A percentile compares a stretch with the other conserved stretches of the same genome.
These are phyloP conservation scores for Balearica regulorum DNA, from an alignment of 2,797 vertebrate species.

Conservation along the genomic window DNA sequence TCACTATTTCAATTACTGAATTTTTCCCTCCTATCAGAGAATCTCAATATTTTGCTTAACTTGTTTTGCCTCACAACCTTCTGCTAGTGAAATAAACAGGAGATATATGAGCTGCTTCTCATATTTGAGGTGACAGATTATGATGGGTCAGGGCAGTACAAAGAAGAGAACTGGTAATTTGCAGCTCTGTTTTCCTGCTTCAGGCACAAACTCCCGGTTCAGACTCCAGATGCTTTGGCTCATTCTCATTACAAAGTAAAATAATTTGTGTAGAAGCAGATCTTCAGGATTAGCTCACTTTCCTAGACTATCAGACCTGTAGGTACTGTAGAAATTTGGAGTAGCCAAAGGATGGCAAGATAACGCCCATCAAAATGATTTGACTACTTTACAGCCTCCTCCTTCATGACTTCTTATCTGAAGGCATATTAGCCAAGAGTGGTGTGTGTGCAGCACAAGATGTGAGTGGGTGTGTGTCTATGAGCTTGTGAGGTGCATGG, in stretches of 20 bases:
- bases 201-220: not conserved
- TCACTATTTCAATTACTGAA: not conserved
- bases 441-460: not conserved
- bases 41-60: not conserved
- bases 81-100: too few relatives aligned
- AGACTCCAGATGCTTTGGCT: not conserved
- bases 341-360: not conserved
- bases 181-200: not conserved
- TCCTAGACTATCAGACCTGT: not conserved
- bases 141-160: not conserved
- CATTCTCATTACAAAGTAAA: not conserved
- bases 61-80: not conserved
- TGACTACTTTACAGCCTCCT: not conserved
- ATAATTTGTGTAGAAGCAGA: not conserved
- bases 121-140: not conserved
- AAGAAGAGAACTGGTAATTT: not conserved
- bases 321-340: not conserved
- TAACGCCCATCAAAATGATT: not conserved
- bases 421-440: not conserved
- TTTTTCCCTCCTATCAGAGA: not conserved
- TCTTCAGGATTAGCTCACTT: not conserved
- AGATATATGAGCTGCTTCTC: not conserved
- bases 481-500: fast-evolving
- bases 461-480: not conserved
- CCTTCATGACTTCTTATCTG: not conserved